These are phyloP conservation scores for Microcebus jonahi DNA, from an alignment of 2,113 vertebrate species.

Conservation along the genomic window DNA sequence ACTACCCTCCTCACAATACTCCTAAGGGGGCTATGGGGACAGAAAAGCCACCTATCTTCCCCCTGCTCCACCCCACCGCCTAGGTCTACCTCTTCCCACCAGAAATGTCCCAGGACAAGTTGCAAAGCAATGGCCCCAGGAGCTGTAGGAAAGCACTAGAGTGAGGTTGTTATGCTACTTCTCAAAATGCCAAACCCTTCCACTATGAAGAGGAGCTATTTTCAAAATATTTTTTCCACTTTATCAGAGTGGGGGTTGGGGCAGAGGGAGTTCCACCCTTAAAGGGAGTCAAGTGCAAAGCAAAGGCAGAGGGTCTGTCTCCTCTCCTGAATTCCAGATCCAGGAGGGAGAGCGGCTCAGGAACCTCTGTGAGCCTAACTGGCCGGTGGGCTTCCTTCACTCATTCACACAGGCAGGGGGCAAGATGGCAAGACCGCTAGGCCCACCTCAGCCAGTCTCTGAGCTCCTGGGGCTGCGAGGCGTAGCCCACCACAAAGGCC, in stretches of 20 bases:
- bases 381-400: background rate
- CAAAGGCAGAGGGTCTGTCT: background rate
- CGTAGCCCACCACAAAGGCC: background rate
- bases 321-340: background rate
- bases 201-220: background rate
- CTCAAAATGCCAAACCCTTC: background rate
- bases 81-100: background rate
- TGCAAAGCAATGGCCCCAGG: background rate
- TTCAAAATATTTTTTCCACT: conserved; percentile 23
- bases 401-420: background rate
- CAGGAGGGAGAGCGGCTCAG: background rate
- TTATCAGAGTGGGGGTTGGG: background rate
- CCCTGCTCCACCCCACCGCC: background rate
- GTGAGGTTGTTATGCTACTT: background rate
- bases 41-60: background rate
- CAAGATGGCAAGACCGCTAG: background rate
- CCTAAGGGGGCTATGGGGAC: background rate
- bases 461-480: background rate
- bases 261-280: background rate
- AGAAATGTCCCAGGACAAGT: background rate
- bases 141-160: background rate
- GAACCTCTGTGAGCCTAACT: background rate
- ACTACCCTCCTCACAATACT: background rate
- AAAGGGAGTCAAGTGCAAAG: background rate
- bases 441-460: background rate